Percentiles rank a stretch among this genome's conserved stretches.
phyloP scores from a whole-genome alignment of 2,113 vertebrate genomes.

The Chaetodon auriga region DNA sequence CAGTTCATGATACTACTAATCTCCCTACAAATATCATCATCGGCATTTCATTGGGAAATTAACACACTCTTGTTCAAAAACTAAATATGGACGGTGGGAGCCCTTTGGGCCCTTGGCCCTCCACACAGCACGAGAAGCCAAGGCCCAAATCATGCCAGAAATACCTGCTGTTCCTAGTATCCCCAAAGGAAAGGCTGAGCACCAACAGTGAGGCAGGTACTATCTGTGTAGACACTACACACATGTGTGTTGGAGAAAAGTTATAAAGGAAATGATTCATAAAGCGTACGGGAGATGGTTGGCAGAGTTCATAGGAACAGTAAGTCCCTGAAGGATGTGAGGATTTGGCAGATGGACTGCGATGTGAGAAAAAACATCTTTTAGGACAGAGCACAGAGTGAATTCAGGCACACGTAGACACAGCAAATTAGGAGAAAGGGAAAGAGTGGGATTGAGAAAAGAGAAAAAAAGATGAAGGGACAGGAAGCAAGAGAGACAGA shows the following conservation, averaged over 20 bases:
- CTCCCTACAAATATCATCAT: background rate
- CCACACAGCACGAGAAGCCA: constrained; percentile 19
- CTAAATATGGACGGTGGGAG: constrained; percentile 35
- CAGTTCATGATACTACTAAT: background rate
- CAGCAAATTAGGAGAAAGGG: constrained; percentile 54
- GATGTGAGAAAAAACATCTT: constrained; percentile 77
- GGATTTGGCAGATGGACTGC: constrained; percentile 78
- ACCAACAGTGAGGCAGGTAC: constrained; percentile 35
- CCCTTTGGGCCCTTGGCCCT: constrained; percentile 38
- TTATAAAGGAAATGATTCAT: constrained; percentile 81
- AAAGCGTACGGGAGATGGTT: constrained; percentile 76
- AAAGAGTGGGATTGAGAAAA: constrained; percentile 50
- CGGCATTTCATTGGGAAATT: background rate
- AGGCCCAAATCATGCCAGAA: constrained; percentile 45
- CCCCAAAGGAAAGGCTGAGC: constrained; percentile 37
- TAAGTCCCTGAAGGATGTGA: constrained; percentile 81
- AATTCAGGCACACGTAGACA: constrained; percentile 66
- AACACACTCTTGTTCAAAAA: constrained; percentile 18
- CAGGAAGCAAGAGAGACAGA: constrained; percentile 68
- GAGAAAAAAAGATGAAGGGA: constrained; percentile 57
- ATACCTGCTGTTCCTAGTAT: constrained; percentile 69
- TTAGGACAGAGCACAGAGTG: constrained; percentile 62
- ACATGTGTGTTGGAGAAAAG: constrained; percentile 56
- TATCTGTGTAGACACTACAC: constrained; percentile 35
- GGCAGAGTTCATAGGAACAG: constrained; percentile 79